Evolutionary conservation across 2,797 vertebrate species (phyloP), one percentile per base, ranked within the genome.

Genomic region (Channa striata): DNA sequence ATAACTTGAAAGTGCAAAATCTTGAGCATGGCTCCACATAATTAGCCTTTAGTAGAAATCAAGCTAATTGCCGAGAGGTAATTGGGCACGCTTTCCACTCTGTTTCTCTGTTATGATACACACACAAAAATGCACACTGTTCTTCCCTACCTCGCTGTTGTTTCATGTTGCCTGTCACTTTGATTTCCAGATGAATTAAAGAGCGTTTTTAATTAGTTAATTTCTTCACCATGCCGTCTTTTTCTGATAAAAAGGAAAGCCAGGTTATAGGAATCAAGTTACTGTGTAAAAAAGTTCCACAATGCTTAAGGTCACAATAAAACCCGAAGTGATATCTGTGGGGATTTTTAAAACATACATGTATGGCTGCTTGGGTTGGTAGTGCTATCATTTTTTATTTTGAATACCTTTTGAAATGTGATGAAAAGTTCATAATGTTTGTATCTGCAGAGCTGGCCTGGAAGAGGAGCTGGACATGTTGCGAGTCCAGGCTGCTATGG

Each of bases 401-500:
- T 59, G 25, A 20, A 59, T 1, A 0, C 50, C 19, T n/a, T 54
- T 1, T 33, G 6, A 13, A 20, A 9, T 63, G 20, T 78, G 16
- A 64, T 54, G 40, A 21, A 34, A 66, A 23, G 30, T 64, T 64
- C 8, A 42, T 46, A 30, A 17, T 80, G 59, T 81, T n/a, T 78
- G 75, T 73, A 61, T 63, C 73, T 82, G 30, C 91, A 97, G 97
- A 74, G 82, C 92, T 14, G 87, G 91, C 72, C 90, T 96, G 74
- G 95, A 96, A 76, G 95, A 97, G 88, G 93, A 97, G 77, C 74
- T 97, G 82, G 92, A 97, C 89, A 87, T 95, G 72, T 83, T 96
- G 68, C 95, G 93, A 82, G 93, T 95, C 56, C 83, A 91, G 65
- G 75, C 59, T 21, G 94, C 93, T 7, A 65, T 91, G 86, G 94